These are phyloP conservation scores for Agapostemon virescens DNA, from an alignment of 2,888 invertebrate genomes.

Conservation along the genomic window DNA sequence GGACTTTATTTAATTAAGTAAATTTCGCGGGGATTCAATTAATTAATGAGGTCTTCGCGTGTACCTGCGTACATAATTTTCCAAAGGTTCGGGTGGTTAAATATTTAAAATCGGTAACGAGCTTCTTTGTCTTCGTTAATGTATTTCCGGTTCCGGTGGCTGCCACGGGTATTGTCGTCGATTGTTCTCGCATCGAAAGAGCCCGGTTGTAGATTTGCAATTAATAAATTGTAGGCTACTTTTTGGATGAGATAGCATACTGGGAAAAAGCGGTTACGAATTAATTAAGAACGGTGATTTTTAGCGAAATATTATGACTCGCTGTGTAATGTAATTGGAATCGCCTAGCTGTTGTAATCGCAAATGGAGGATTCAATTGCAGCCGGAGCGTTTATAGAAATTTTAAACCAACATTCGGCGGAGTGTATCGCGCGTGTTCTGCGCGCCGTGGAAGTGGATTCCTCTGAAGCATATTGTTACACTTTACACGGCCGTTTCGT, in stretches of 20 bases:
- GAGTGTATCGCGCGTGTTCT: background rate
- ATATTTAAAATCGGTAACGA: background rate
- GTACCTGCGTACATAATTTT: background rate
- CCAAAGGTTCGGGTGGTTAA: rapidly evolving
- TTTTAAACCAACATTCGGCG: slow-evolving; percentile 23
- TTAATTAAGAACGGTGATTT: background rate
- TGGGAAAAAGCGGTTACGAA: too few species aligned
- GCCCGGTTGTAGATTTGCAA: background rate
- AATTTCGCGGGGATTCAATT: background rate
- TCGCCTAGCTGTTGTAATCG: too few species aligned
- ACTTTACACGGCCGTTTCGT: slow-evolving; percentile 24
- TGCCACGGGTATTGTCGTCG: too few species aligned
- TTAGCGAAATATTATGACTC: background rate
- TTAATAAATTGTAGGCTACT: background rate
- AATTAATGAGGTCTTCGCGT: background rate
- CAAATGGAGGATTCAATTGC: too few species aligned
- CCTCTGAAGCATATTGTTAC: slow-evolving; percentile 35
- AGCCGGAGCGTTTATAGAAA: background rate
- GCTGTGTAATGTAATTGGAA: too few species aligned
- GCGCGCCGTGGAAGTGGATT: slow-evolving; percentile 34
- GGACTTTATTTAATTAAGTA: background rate
- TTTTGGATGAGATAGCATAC: too few species aligned
- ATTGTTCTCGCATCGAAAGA: too few species aligned
- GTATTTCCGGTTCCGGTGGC: too few species aligned
- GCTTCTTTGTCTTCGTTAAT: too few species aligned